Evolutionary conservation across 2,113 vertebrate species (phyloP).

Genomic region (Helogale parvula): DNA sequence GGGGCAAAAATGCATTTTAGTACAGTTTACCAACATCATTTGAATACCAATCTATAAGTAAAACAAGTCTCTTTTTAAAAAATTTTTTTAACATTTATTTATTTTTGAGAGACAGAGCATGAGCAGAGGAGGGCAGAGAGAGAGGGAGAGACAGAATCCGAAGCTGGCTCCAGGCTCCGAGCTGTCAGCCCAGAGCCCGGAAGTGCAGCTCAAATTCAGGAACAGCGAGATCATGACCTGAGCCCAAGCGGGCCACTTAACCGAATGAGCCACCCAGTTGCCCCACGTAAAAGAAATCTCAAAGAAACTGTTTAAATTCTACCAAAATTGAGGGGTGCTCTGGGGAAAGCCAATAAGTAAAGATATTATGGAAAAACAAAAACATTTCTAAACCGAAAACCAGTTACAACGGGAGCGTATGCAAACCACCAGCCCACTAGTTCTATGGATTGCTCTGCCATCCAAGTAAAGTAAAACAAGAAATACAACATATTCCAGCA

Average conservation of each 20-base stretch:
- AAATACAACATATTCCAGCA: not conserved
- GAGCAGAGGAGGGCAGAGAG: no score
- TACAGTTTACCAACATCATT: not conserved
- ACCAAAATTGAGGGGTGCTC: not conserved
- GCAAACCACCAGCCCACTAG: not conserved
- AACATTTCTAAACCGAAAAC: not conserved
- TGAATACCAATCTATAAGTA: not conserved
- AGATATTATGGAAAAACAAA: not conserved
- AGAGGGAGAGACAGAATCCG: no score
- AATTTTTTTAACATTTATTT: no score
- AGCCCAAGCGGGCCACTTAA: no score
- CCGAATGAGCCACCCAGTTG: no score
- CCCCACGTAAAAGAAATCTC: not conserved
- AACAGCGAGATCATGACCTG: no score
- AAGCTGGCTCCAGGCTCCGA: no score
- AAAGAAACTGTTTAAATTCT: not conserved
- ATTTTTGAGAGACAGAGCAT: no score
- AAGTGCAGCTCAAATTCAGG: no score
- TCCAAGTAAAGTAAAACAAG: not conserved
- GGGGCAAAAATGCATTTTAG: not conserved
- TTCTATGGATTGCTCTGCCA: not conserved
- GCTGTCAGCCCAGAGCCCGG: no score
- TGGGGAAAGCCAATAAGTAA: not conserved
- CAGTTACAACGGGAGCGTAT: not conserved
- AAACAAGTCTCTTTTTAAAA: not conserved